Base-by-base conservation (phyloP, 53 echinoderm and acorn worm species). In the Paracentrotus lividus region DNA sequence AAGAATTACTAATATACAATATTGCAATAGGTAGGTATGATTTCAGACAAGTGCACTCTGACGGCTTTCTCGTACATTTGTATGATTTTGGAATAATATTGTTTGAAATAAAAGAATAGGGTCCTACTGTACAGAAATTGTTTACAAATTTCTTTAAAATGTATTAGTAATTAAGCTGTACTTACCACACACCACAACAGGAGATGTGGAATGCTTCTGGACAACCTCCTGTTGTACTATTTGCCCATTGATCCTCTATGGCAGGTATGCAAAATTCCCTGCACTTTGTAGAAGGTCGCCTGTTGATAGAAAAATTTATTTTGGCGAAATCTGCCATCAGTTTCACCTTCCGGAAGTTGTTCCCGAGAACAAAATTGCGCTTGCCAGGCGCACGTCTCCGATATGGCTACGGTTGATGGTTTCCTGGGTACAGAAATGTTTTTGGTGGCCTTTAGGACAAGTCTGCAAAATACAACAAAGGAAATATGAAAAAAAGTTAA, bases 161-260 rank as follows among this genome's bases (percentile, higher is more conserved):
- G n/a, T n/a, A 60, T 23, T 60, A n/a, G 18, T 24, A 24, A 60
- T 0, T 60, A 24, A 60, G n/a, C 12, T 7, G 33, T 6, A 72
- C 72, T 72, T 72, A 72, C 72, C 72, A 38, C 72, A 72, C 36
- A 72, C 72, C 33, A 72, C 72, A 34, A 72, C 72, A 7, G 72
- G 72, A 0, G 72, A 33, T 27, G 34, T 38, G 1, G 10, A 6
- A 8, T 72, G 72, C 8, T 38, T 33, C 20, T 5, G 3, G 13
- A 27, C 6, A 34, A 38, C 2, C 18, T 32, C 36, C 13, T 38
- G 4, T 23, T 72, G 72, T 3, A 72, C 36, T 13, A 14, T 23
- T 8, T 72, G n/a, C 36, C 72, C 72, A 72, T 8, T 14, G 36
- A 13, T 13, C 16, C 15, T 72, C 72, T 36, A 72, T 23, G 7